Evolutionary conservation across 2,797 vertebrate species (phyloP).

Genomic region (Dermochelys coriacea): DNA sequence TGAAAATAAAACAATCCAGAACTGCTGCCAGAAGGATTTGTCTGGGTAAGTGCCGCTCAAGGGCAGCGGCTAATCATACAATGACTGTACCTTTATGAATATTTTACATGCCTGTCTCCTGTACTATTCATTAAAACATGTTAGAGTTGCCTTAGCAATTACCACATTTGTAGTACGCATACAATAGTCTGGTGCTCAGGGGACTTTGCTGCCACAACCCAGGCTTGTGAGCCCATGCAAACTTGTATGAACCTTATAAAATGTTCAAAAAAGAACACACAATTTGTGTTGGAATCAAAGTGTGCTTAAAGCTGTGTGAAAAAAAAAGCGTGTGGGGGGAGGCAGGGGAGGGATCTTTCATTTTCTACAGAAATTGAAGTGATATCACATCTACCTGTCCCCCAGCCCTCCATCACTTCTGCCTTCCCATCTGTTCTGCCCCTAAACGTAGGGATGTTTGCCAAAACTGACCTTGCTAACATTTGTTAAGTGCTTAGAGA

Average conservation of each 20-base stretch:
- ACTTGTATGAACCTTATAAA: not conserved
- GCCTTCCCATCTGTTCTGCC: not conserved
- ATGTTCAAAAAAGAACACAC: not conserved
- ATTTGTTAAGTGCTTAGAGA: not conserved
- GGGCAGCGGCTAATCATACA: not conserved
- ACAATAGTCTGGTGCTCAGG: too few relatives aligned
- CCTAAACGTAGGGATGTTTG: not conserved
- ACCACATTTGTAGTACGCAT: not conserved
- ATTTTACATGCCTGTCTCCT: constrained; percentile 34
- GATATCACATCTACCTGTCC: not conserved
- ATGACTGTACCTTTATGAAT: constrained; percentile 34
- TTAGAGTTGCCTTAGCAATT: constrained; percentile 20
- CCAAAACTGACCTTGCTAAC: too few relatives aligned
- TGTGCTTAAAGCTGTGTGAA: not conserved
- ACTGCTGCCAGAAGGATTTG: not conserved
- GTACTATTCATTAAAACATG: constrained; percentile 27
- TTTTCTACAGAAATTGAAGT: not conserved
- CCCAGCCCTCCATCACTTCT: not conserved
- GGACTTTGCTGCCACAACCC: not conserved
- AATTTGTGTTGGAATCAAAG: not conserved
- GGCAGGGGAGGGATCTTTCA: not conserved
- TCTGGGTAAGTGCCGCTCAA: not conserved
- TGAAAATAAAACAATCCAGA: not conserved
- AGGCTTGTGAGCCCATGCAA: not conserved
- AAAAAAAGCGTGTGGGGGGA: not conserved